These are phyloP conservation scores for Craterocephalus amniculus DNA, from an alignment of 2,797 vertebrate genomes.

Conservation along the genomic window DNA sequence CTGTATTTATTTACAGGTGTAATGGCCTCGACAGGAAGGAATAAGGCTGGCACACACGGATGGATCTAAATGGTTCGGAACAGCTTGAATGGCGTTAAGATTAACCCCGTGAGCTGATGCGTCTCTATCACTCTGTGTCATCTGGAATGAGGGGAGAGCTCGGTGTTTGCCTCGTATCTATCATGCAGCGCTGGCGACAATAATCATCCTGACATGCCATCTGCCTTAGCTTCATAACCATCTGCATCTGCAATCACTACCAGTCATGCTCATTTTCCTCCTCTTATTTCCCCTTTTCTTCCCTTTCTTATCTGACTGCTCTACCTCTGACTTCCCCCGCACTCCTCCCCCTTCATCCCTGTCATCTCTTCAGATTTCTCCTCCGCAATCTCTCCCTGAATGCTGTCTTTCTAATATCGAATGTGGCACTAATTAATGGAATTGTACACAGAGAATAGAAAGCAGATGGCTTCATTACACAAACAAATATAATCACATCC, in stretches of 20 bases:
- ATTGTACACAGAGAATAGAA: constrained; percentile 77
- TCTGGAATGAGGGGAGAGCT: constrained; percentile 67
- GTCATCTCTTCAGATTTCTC: constrained; percentile 47
- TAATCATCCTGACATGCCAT: constrained; percentile 84
- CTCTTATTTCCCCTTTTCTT: constrained; percentile 1
- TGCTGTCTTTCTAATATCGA: constrained; percentile 77
- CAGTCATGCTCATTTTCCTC: constrained; percentile 54
- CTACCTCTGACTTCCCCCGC: constrained; percentile 11
- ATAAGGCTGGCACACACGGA: constrained; percentile 35
- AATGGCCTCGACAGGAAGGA: constrained; percentile 60
- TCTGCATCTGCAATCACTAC: constrained; percentile 76
- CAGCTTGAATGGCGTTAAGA: constrained; percentile 57
- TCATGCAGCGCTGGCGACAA: constrained; percentile 67
- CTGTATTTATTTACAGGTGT: constrained; percentile 65
- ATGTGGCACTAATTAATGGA: constrained; percentile 80
- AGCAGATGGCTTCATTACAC: constrained; percentile 81
- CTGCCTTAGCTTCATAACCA: constrained; percentile 81
- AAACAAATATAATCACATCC: constrained; percentile 77
- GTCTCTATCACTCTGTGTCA: constrained; percentile 71
- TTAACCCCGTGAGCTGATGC: constrained; percentile 59
- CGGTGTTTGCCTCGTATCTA: constrained; percentile 62
- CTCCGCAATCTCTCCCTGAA: constrained; percentile 62
- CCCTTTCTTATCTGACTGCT: constrained; percentile 3
- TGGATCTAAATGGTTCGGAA: constrained; percentile 51
- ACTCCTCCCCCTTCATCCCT: constrained; percentile 29